Evolutionary conservation across 53 echinoderm and acorn worm genomes (phyloP), one percentile per base, ranked within the genome.

Genomic region (Echinometra lucunter): DNA sequence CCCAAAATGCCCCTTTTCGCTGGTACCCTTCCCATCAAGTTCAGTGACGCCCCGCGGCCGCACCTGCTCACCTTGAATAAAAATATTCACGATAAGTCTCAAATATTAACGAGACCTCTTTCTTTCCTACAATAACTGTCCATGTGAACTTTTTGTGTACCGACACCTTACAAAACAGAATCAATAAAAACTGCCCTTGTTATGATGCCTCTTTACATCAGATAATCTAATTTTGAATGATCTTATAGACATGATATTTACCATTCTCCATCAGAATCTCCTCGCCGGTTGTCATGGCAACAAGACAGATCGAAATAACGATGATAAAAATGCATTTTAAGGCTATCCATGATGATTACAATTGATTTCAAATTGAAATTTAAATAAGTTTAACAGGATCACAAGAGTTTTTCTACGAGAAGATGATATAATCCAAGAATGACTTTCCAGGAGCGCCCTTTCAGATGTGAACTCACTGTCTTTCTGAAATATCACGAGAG

Each of bases 221-320:
- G n/a, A n/a, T n/a, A n/a, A n/a, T n/a, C n/a, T n/a, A n/a, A n/a
- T n/a, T n/a, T n/a, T n/a, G n/a, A n/a, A n/a, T n/a, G n/a, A n/a
- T n/a, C n/a, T n/a, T n/a, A n/a, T 15, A 82, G 45, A 35, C 3
- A 82, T 66, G 30, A 66, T 45, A 85, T 30, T 85, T 53, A 85
- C 85, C 85, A n/a, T 85, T 85, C 85, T 85, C 85, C 85, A 85
- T 85, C 85, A 28, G 44, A 45, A 85, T 85, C 85, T 85, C 45
- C 49, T 44, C 85, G 6, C 85, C 16, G 45, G 85, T 85, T 85
- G 85, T 44, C 85, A 85, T 85, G 85, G 85, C 0, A 85, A 85
- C 85, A 45, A 44, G 17, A 28, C 27, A 85, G 9, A 85, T 45
- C 10, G 85, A 7, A 44, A 25, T 28, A 17, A 44, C 11, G 45